These are phyloP conservation scores for Sitta carolinensis DNA, from an alignment of 2,797 vertebrate genomes.

Conservation along the genomic window DNA sequence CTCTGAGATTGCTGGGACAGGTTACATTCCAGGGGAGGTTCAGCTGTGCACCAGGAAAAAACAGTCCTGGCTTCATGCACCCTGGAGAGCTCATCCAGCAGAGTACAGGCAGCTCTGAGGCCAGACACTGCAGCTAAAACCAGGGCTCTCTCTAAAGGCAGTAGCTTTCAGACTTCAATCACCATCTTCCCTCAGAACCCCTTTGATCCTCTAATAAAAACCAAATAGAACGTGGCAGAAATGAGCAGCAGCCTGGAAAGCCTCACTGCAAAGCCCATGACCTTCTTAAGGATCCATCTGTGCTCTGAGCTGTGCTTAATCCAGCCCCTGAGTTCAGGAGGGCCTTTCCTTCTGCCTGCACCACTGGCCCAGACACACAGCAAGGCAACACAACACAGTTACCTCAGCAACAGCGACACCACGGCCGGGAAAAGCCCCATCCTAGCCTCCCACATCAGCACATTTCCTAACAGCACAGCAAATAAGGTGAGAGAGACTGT, in stretches of 20 bases:
- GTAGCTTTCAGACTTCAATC: constrained; percentile 15
- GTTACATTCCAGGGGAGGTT: not conserved
- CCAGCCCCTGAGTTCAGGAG: not conserved
- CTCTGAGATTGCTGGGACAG: not conserved
- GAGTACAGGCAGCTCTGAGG: not conserved
- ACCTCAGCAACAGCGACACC: not conserved
- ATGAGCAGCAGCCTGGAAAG: constrained; percentile 39
- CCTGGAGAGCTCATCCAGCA: not conserved
- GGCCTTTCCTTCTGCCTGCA: not conserved
- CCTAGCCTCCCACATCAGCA: not conserved
- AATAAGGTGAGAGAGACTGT: not conserved
- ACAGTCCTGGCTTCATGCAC: not conserved
- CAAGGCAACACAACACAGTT: not conserved
- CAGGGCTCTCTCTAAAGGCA: not conserved
- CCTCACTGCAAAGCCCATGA: not conserved
- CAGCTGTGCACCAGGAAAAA: not conserved
- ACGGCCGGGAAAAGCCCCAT: not conserved
- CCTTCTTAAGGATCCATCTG: not conserved
- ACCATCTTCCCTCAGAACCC: not conserved
- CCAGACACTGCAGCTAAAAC: not conserved
- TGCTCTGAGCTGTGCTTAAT: not conserved
- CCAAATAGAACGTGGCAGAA: not conserved
- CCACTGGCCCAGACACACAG: not conserved
- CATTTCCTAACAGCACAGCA: not conserved
- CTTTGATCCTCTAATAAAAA: constrained; percentile 50